phyloP scores from a whole-genome alignment of 2,888 invertebrate species.

The Lasioglossum marginatum region DNA sequence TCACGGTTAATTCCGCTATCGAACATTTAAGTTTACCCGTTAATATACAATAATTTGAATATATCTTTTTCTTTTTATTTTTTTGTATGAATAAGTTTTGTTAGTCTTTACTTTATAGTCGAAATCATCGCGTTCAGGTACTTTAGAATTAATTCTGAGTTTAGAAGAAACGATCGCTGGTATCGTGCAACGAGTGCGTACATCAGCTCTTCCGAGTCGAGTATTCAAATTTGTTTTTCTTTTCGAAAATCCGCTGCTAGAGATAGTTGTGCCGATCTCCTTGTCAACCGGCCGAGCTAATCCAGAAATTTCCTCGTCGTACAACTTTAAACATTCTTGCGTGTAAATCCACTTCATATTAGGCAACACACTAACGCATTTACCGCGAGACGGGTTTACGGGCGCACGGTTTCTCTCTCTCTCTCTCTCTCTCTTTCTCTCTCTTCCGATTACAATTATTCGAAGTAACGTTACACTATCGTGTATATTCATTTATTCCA shows the following conservation, averaged over 20 bases:
- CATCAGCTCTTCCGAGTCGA: background rate
- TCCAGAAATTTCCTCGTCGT: background rate
- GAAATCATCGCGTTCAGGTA: constrained; percentile 10
- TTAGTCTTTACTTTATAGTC: background rate
- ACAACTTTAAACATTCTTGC: constrained; percentile 11
- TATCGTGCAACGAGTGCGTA: background rate
- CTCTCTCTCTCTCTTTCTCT: background rate
- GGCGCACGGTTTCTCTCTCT: constrained; percentile 44
- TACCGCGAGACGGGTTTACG: constrained; percentile 66
- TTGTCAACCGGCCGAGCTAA: constrained; percentile 16
- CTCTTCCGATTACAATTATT: constrained; percentile 66
- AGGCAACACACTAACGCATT: constrained; percentile 31
- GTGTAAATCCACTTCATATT: constrained; percentile 19
- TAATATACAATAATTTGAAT: background rate
- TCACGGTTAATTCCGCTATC: background rate
- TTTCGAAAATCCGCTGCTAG: background rate
- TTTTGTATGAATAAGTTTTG: background rate
- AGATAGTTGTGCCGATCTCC: constrained; percentile 41
- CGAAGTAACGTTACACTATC: constrained; percentile 68
- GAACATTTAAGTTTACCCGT: background rate
- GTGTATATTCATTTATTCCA: constrained; percentile 71
- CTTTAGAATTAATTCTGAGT: constrained; percentile 3
- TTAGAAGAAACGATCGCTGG: background rate
- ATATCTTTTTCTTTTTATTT: background rate
- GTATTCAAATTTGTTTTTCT: background rate